Evolutionary conservation across 2,888 invertebrate genomes (phyloP).

Genomic region (Metopia argyrocephala): DNA sequence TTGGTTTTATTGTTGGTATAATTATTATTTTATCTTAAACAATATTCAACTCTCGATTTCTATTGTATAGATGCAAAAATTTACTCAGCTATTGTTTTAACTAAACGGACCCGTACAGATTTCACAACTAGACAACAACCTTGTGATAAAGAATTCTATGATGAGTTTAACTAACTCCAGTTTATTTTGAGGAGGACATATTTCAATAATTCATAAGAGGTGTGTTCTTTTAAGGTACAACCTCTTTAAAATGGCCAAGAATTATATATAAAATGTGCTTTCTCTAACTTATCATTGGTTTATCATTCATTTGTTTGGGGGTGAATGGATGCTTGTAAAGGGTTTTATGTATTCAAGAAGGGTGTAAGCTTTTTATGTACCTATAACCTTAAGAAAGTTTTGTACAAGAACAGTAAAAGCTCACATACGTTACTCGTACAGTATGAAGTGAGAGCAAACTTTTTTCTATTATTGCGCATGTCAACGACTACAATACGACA

Average conservation of each 20-base stretch:
- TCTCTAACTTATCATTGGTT: slow-evolving; percentile 49
- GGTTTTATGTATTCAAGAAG: slow-evolving; percentile 36
- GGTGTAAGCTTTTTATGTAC: slow-evolving; percentile 55
- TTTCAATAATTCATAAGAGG: slow-evolving; percentile 76
- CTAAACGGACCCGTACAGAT: slow-evolving; percentile 78
- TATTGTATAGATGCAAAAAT: slow-evolving; percentile 37
- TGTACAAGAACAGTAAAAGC: slow-evolving; percentile 35
- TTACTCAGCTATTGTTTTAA: slow-evolving; percentile 68
- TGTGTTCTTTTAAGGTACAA: slow-evolving; percentile 69
- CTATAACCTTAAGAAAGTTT: slow-evolving; percentile 24
- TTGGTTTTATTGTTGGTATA: slow-evolving; percentile 60
- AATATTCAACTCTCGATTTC: slow-evolving; percentile 58
- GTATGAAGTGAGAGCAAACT: not conserved
- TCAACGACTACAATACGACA: not conserved
- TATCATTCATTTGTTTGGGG: slow-evolving; percentile 2
- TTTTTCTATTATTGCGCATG: slow-evolving; percentile 12
- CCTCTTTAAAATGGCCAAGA: slow-evolving; percentile 71
- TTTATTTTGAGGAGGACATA: slow-evolving; percentile 73
- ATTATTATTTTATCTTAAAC: slow-evolving; percentile 58
- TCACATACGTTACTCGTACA: too few relatives aligned
- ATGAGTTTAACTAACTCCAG: slow-evolving; percentile 77
- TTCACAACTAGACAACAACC: slow-evolving; percentile 78
- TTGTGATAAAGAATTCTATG: slow-evolving; percentile 79
- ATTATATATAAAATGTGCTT: slow-evolving; percentile 31
- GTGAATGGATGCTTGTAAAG: slow-evolving; percentile 2